Percentiles rank a stretch among this genome's conserved stretches.
phyloP scores from a whole-genome alignment of 2,888 invertebrate genomes.

The Idaea dimidiata region DNA sequence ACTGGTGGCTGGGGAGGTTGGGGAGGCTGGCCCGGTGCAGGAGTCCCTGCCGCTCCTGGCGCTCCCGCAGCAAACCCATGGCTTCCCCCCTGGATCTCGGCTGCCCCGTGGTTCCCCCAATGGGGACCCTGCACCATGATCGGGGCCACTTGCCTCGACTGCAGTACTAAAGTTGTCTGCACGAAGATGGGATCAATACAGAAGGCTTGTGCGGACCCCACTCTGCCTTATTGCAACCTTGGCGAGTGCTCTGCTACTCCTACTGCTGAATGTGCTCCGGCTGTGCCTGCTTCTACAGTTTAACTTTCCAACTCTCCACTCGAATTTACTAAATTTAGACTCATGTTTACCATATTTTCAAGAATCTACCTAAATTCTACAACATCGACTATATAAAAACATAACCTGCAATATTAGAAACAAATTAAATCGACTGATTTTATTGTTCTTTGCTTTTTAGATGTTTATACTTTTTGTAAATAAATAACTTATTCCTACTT shows the following conservation, averaged over 20 bases:
- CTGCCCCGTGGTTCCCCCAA: constrained; percentile 64
- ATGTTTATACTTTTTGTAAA: background rate
- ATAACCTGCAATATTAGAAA: background rate
- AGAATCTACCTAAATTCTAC: background rate
- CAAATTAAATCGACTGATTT: background rate
- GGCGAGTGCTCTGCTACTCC: constrained; percentile 74
- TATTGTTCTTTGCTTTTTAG: background rate
- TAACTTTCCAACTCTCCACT: constrained; percentile 11
- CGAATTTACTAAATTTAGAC: background rate
- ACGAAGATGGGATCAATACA: constrained; percentile 64
- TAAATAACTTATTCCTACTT: background rate
- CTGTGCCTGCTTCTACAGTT: constrained; percentile 26
- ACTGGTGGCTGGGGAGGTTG: constrained; percentile 27
- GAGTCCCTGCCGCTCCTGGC: constrained; percentile 25
- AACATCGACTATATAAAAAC: background rate
- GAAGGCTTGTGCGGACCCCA: constrained; percentile 60
- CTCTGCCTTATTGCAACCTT: constrained; percentile 66
- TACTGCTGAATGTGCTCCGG: constrained; percentile 52
- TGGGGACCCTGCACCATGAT: constrained; percentile 61
- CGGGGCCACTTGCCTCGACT: constrained; percentile 59
- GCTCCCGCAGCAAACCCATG: constrained; percentile 54
- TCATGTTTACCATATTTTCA: background rate
- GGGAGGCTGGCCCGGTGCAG: constrained; percentile 29
- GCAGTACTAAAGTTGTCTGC: constrained; percentile 61
- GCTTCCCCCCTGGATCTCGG: constrained; percentile 67